Conservation (phyloP, 2,797 vertebrate genomes). For the Todus mexicanus region DNA sequence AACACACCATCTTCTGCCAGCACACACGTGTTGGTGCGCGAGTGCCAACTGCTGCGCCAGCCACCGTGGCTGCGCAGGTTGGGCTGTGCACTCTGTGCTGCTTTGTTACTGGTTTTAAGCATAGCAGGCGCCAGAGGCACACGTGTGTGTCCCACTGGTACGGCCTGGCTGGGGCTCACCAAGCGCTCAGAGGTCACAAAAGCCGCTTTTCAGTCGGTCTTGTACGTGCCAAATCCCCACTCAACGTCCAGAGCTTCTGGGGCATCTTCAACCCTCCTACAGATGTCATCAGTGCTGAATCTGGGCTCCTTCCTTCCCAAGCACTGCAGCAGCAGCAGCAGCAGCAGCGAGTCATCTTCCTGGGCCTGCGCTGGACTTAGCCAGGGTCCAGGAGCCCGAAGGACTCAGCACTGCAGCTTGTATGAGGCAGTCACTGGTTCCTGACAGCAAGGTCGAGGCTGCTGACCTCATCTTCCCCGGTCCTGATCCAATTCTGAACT, state of each 20-base stretch:
- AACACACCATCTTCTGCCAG: rapidly evolving
- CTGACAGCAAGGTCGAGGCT: not conserved
- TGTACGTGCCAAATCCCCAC: rapidly evolving
- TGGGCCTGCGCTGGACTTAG: not conserved
- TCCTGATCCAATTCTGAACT: not conserved
- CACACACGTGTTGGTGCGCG: too few species aligned
- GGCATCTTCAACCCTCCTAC: not conserved
- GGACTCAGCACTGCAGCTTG: rapidly evolving
- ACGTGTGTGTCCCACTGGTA: rapidly evolving
- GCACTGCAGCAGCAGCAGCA: not conserved
- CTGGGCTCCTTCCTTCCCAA: not conserved
- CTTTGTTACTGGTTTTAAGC: too few species aligned
- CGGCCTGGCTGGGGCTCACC: rapidly evolving
- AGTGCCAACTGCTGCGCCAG: too few species aligned
- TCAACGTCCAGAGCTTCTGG: rapidly evolving
- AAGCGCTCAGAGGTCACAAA: not conserved
- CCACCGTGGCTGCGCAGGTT: rapidly evolving
- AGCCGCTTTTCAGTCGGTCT: not conserved
- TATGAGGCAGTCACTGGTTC: not conserved
- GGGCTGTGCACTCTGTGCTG: not conserved
- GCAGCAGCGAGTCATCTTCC: rapidly evolving
- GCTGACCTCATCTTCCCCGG: not conserved
- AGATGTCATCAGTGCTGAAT: rapidly evolving
- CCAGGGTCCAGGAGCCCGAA: not conserved
- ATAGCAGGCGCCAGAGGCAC: not conserved